phyloP scores from a whole-genome alignment of 64 coral and sea anemone species.

The Actinia equina region DNA sequence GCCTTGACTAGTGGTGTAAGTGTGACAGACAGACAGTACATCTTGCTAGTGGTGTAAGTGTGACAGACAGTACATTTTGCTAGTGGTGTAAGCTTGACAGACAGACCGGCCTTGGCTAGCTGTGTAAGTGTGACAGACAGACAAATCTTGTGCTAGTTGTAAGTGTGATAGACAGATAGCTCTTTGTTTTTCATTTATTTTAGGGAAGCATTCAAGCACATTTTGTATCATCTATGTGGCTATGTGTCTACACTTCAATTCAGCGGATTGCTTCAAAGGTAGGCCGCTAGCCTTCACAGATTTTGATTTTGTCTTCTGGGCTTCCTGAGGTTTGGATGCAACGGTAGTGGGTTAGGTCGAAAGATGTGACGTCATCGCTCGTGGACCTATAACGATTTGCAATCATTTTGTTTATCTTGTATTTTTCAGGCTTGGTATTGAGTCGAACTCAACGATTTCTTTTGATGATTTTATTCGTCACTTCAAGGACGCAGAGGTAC shows the following conservation, averaged over 20 bases:
- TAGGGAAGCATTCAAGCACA: conserved; percentile 79
- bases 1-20: too few relatives aligned
- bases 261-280: conserved; percentile 77
- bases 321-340: too few relatives aligned
- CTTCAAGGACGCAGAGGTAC: conserved; percentile 49
- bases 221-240: conserved; percentile 88
- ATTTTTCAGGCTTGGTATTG: conserved; percentile 41
- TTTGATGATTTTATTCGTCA: conserved; percentile 56
- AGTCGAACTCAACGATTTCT: conserved; percentile 37
- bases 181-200: not conserved
- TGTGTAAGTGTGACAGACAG: not conserved
- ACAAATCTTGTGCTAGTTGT: not conserved
- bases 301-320: too few relatives aligned
- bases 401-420: not conserved
- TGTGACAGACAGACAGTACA: too few relatives aligned
- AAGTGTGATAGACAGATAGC: not conserved
- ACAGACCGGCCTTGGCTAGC: too few relatives aligned
- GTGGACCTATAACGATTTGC: not conserved
- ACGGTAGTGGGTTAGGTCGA: too few relatives aligned
- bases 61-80: too few relatives aligned
- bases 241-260: conserved; percentile 65
- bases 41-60: too few relatives aligned
- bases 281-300: not conserved
- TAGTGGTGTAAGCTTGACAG: too few relatives aligned
- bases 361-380: too few relatives aligned